These are phyloP conservation scores for Myotis yumanensis DNA, from an alignment of 2,113 vertebrate genomes.

Conservation along the genomic window DNA sequence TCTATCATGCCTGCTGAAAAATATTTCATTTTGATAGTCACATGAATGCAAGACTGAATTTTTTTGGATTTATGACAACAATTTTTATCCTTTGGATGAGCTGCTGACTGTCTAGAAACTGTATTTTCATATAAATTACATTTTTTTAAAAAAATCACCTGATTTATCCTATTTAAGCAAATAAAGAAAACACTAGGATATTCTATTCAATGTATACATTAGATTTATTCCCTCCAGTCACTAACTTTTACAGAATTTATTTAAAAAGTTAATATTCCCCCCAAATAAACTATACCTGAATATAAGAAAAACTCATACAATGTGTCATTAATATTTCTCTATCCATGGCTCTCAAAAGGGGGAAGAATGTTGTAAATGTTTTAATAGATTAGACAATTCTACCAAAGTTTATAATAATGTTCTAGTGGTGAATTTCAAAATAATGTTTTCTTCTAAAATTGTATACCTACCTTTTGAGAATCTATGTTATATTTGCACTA, in stretches of 20 bases:
- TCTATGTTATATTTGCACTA: background rate
- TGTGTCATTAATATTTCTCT: slow-evolving; percentile 30
- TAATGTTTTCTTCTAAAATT: slow-evolving; percentile 37
- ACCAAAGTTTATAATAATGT: background rate
- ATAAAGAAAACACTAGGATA: slow-evolving; percentile 59
- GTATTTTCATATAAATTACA: slow-evolving; percentile 74
- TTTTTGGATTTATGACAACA: slow-evolving; percentile 43
- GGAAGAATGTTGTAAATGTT: background rate
- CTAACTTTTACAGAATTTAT: slow-evolving; percentile 33
- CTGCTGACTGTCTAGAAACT: slow-evolving; percentile 64
- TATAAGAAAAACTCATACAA: slow-evolving; percentile 37
- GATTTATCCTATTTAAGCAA: slow-evolving; percentile 62
- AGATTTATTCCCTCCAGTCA: slow-evolving; percentile 52
- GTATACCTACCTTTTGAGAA: background rate
- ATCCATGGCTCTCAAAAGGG: background rate
- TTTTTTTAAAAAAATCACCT: slow-evolving; percentile 59
- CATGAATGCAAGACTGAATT: slow-evolving; percentile 47
- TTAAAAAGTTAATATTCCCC: slow-evolving; percentile 68
- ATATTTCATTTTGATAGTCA: slow-evolving; percentile 61
- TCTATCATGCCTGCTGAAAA: slow-evolving; percentile 60
- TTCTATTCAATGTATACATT: slow-evolving; percentile 46
- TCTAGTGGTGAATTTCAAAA: slow-evolving; percentile 43
- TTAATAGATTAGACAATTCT: background rate
- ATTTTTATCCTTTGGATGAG: slow-evolving; percentile 41
- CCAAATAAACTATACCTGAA: slow-evolving; percentile 55